Evolutionary conservation across 2,113 vertebrate genomes (phyloP).

Genomic region (Felis catus): DNA sequence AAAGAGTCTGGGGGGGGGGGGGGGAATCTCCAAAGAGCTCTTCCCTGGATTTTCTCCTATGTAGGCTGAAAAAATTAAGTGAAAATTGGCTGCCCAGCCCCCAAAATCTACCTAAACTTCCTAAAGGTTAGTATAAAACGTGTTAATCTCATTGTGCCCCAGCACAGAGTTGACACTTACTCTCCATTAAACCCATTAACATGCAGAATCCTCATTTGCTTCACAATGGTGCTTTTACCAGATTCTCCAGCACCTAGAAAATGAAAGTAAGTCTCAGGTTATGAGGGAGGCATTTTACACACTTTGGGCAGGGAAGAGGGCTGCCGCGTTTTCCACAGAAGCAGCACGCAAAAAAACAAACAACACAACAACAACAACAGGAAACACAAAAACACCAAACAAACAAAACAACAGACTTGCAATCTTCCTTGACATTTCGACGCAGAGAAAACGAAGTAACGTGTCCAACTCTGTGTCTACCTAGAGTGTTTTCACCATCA

Average conservation of each 20-base stretch:
- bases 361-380: too few species aligned
- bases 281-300: constrained; percentile 77
- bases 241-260: constrained; percentile 96
- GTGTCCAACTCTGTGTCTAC: constrained; percentile 74
- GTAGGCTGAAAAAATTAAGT: not conserved
- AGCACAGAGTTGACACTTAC: constrained; percentile 87
- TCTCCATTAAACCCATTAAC: constrained; percentile 99
- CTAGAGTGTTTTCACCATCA: constrained; percentile 81
- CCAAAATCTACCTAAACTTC: constrained; percentile 12
- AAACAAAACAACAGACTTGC: constrained; percentile 72
- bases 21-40: not conserved
- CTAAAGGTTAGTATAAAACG: not conserved
- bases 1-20: not conserved
- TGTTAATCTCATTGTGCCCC: not conserved
- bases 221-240: constrained; percentile 99
- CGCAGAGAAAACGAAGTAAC: constrained; percentile 77
- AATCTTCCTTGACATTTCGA: constrained; percentile 82
- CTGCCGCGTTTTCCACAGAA: constrained; percentile 27
- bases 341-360: constrained; percentile 61
- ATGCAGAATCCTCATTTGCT: constrained; percentile 98
- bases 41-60: not conserved
- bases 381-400: not conserved
- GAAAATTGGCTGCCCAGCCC: not conserved
- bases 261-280: constrained; percentile 85
- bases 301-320: not conserved